Evolutionary conservation across 1,140 invertebrate genomes (phyloP).

Genomic region (Tetramorium alpestre): DNA sequence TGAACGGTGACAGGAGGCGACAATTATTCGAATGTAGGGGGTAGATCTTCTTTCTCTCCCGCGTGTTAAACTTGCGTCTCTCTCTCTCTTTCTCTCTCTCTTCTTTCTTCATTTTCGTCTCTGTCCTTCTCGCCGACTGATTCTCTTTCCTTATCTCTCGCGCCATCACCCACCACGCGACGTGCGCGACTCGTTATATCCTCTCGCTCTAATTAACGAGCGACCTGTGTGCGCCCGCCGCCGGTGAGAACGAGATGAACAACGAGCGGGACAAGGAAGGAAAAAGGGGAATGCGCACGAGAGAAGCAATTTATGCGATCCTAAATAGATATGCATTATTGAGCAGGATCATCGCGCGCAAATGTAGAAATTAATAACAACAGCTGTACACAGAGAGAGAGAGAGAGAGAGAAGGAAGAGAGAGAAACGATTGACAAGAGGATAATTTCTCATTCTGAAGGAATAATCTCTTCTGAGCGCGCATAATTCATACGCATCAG

Average conservation of each 20-base stretch:
- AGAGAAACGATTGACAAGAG: not conserved
- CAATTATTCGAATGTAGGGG: slow-evolving; percentile 73
- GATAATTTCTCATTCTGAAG: too few species aligned
- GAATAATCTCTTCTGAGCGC: not conserved
- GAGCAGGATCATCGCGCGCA: not conserved
- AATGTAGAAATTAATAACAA: not conserved
- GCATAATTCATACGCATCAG: not conserved
- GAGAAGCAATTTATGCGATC: not conserved
- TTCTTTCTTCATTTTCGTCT: not conserved
- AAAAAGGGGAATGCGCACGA: not conserved
- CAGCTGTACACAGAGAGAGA: not conserved
- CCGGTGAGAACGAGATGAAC: slow-evolving; percentile 4
- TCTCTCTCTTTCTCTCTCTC: not conserved
- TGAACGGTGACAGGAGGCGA: slow-evolving; percentile 73
- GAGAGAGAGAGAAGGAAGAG: not conserved
- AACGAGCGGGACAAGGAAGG: slow-evolving; percentile 10
- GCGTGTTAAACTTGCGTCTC: not conserved
- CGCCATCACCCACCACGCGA: slow-evolving; percentile 33
- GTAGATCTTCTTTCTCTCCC: slow-evolving; percentile 6
- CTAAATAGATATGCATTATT: not conserved
- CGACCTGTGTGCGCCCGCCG: slow-evolving; percentile 57
- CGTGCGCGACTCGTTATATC: slow-evolving; percentile 30
- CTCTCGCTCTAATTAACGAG: slow-evolving; percentile 72
- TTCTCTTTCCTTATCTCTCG: slow-evolving; percentile 42
- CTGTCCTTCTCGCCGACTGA: not conserved